phyloP scores from a whole-genome alignment of 2,888 invertebrate species.

The Ichneumoninae sp. region DNA sequence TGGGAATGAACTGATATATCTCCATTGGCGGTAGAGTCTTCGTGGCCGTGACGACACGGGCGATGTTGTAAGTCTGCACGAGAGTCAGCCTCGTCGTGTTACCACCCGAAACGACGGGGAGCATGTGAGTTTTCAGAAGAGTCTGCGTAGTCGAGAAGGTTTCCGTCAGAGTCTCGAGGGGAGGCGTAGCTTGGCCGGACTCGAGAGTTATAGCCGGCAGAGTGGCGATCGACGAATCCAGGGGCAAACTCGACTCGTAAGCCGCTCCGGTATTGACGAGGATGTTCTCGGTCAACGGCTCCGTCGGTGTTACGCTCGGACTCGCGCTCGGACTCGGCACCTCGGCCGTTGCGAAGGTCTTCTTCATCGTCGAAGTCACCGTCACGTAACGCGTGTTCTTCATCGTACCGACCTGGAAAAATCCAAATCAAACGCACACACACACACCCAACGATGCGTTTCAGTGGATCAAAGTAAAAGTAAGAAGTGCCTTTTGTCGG shows the following conservation, averaged over 20 bases:
- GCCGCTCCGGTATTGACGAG: constrained; percentile 90
- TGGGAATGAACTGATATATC: constrained; percentile 93
- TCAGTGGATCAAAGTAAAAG: constrained; percentile 43
- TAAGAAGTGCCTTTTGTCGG: constrained; percentile 43
- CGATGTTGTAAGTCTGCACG: constrained; percentile 95
- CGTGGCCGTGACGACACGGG: constrained; percentile 94
- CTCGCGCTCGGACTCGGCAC: constrained; percentile 86
- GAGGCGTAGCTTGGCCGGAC: constrained; percentile 92
- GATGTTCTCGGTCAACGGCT: constrained; percentile 95
- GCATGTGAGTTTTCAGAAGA: constrained; percentile 94
- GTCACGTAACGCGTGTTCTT: constrained; percentile 95
- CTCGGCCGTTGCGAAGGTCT: constrained; percentile 88
- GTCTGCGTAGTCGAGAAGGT: constrained; percentile 96
- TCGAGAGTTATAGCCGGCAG: constrained; percentile 92
- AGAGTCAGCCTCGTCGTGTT: constrained; percentile 92
- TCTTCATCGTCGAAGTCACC: constrained; percentile 94
- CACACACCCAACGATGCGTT: not conserved
- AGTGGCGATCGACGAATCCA: constrained; percentile 93
- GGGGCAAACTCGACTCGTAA: constrained; percentile 89
- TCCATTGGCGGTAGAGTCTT: constrained; percentile 96
- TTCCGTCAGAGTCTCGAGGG: constrained; percentile 94
- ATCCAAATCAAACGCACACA: not conserved
- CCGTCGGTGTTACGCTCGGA: constrained; percentile 85
- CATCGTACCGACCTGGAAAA: constrained; percentile 91
- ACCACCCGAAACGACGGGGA: constrained; percentile 92